Evolutionary conservation across 2,888 invertebrate species (phyloP).

Genomic region (Eustalomyia histrio): DNA sequence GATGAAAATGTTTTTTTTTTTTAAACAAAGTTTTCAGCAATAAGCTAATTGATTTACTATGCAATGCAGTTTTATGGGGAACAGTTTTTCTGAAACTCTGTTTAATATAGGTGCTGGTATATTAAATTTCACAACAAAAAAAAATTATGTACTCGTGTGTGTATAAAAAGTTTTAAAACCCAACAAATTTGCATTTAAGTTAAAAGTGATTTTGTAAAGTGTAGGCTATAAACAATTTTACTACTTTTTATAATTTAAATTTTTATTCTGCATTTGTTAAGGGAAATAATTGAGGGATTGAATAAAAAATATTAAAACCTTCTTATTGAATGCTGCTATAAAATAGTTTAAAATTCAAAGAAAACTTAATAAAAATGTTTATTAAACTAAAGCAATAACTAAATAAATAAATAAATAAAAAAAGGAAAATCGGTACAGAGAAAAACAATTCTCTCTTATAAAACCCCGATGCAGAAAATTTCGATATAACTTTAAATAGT

Average conservation of each 20-base stretch:
- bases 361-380: background rate
- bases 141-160: background rate
- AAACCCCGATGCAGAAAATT: no score
- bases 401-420: no score
- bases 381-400: slow-evolving; percentile 55
- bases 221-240: slow-evolving; percentile 26
- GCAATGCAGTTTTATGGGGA: slow-evolving; percentile 1
- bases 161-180: slow-evolving; percentile 27
- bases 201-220: slow-evolving; percentile 45
- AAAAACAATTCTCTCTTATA: no score
- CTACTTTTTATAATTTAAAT: background rate
- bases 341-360: background rate
- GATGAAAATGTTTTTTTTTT: slow-evolving; percentile 25
- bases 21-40: slow-evolving; percentile 38
- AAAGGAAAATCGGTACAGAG: no score
- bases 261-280: background rate
- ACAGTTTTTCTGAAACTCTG: background rate
- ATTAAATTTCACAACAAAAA: slow-evolving; percentile 1
- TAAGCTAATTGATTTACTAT: slow-evolving; percentile 53
- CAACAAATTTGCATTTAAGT: slow-evolving; percentile 60
- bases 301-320: background rate
- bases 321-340: background rate
- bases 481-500: no score
- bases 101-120: slow-evolving; percentile 6
- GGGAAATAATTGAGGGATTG: background rate